These are phyloP conservation scores for Rhea pennata DNA, from an alignment of 2,113 vertebrate genomes.

Conservation along the genomic window DNA sequence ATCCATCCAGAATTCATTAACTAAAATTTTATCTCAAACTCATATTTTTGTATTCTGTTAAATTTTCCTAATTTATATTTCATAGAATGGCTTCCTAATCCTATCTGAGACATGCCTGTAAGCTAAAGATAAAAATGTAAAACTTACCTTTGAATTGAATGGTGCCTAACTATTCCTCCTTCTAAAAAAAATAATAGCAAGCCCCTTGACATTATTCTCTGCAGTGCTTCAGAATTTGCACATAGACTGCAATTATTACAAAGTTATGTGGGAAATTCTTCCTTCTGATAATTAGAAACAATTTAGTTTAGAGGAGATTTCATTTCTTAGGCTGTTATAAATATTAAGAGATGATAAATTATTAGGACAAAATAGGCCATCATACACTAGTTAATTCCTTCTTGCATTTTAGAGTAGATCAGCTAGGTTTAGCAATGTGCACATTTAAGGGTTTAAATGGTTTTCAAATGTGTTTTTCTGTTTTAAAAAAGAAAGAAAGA, in stretches of 20 bases:
- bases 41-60: conserved; percentile 41
- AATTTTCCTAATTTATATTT: conserved; percentile 54
- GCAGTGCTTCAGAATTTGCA: neutral
- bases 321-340: conserved; percentile 27
- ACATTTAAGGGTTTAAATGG: neutral
- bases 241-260: neutral
- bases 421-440: neutral
- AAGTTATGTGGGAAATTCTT: neutral
- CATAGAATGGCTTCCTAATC: conserved; percentile 57
- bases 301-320: conserved; percentile 48
- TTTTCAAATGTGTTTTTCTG: neutral
- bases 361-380: neutral
- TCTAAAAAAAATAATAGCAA: neutral
- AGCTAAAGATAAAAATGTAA: conserved; percentile 71
- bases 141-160: conserved; percentile 36
- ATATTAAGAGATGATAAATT: conserved; percentile 1
- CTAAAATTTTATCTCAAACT: conserved; percentile 47
- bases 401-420: neutral
- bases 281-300: conserved; percentile 35
- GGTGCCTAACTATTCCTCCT: neutral
- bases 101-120: conserved; percentile 58
- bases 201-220: neutral
- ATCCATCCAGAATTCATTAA: conserved; percentile 48
- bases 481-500: neutral
- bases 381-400: neutral